A percentile compares a stretch with the other conserved stretches of the same genome.
These are phyloP conservation scores for Tetheella fluctuosa DNA, from an alignment of 2,888 invertebrate species.

Conservation along the genomic window DNA sequence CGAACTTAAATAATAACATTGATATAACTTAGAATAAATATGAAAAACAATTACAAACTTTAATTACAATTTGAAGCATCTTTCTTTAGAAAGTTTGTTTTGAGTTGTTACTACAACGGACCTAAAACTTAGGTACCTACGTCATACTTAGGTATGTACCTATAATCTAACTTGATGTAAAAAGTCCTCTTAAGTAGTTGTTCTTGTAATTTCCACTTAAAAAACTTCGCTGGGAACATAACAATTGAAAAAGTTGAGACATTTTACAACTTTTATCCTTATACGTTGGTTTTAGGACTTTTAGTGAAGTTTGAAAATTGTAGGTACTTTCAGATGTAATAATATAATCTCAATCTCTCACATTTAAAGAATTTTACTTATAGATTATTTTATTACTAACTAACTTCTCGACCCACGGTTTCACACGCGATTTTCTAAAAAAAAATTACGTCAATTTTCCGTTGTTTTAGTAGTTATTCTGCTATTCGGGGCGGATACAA, in stretches of 20 bases:
- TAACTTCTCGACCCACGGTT: too few species aligned
- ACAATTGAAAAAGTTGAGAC: conserved; percentile 3
- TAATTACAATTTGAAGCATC: background rate
- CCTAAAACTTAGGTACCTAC: background rate
- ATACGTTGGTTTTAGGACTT: background rate
- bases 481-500: too few species aligned
- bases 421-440: too few species aligned
- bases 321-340: background rate
- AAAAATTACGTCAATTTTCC: too few species aligned
- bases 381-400: too few species aligned
- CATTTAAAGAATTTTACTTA: too few species aligned
- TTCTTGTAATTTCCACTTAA: conserved; percentile 4
- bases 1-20: too few species aligned
- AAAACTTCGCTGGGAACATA: background rate
- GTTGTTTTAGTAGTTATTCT: too few species aligned
- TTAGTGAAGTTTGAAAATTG: background rate
- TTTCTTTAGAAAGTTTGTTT: background rate
- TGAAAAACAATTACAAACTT: too few species aligned
- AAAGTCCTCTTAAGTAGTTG: background rate
- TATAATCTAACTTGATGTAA: background rate
- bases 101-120: background rate
- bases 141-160: background rate
- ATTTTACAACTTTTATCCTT: conserved; percentile 2
- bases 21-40: too few species aligned
- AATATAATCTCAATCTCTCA: background rate